A percentile compares a stretch with the other conserved stretches of the same genome.
phyloP scores from a whole-genome alignment of 2,113 vertebrate species.

The Macrotis lagotis region DNA sequence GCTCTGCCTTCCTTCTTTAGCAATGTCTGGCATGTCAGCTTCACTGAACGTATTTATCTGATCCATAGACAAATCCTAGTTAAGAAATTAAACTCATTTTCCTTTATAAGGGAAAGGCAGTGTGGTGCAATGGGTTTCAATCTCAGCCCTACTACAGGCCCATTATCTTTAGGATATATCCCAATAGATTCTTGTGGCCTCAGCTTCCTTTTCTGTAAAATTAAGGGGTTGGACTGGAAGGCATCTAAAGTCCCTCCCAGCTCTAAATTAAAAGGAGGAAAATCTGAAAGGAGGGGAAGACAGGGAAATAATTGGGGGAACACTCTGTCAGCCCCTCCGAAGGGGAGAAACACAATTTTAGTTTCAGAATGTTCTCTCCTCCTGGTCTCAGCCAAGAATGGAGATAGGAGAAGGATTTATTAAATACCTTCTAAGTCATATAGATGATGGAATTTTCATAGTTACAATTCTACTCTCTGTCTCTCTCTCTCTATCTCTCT shows the following conservation, averaged over 20 bases:
- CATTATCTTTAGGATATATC: neutral
- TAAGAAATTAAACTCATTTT: neutral
- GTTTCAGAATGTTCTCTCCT: neutral
- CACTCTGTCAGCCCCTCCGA: neutral
- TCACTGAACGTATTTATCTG: neutral
- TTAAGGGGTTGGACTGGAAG: neutral
- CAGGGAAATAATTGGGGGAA: neutral
- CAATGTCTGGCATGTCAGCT: neutral
- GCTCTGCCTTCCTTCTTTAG: neutral
- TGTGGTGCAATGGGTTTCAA: too few relatives aligned
- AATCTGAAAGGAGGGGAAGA: neutral
- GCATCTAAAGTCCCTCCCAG: neutral
- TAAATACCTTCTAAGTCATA: neutral
- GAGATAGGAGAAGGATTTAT: neutral
- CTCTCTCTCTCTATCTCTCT: too few relatives aligned
- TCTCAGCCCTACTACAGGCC: fast-evolving
- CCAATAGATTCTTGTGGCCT: too few relatives aligned
- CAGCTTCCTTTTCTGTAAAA: neutral
- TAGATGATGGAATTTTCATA: too few relatives aligned
- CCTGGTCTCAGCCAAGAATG: neutral
- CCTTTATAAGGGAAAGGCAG: neutral
- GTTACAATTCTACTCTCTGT: too few relatives aligned
- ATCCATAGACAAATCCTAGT: neutral
- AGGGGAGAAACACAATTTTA: neutral
- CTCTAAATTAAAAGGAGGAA: neutral